These are phyloP conservation scores for Siniperca knerii DNA, from an alignment of 2,113 vertebrate species.

Conservation along the genomic window DNA sequence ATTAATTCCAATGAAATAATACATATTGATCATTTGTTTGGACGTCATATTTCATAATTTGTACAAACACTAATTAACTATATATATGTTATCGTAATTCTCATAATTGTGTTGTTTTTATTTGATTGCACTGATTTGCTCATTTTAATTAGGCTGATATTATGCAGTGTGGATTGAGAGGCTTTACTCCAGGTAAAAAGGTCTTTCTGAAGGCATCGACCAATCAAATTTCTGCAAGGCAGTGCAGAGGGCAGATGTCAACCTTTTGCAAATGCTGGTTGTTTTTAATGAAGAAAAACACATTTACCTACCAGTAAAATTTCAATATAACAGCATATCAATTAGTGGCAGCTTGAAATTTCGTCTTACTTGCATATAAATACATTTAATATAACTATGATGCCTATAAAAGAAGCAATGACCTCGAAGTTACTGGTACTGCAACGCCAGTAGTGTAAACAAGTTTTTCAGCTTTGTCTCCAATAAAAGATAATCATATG, in stretches of 20 bases:
- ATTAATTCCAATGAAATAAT: not conserved
- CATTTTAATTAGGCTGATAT: slow-evolving; percentile 5
- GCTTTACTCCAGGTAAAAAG: not conserved
- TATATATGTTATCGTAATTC: not conserved
- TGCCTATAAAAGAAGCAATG: not conserved
- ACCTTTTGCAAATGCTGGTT: not conserved
- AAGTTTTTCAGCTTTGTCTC: not conserved
- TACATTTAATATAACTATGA: not conserved
- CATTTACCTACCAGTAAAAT: not conserved
- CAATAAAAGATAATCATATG: not conserved
- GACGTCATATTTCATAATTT: not conserved
- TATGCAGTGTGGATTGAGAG: not conserved
- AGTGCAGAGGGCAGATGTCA: not conserved
- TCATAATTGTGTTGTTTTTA: slow-evolving; percentile 1
- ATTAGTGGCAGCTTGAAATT: not conserved
- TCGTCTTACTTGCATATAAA: not conserved
- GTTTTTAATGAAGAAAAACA: not conserved
- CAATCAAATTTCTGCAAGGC: not conserved
- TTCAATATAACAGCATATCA: not conserved
- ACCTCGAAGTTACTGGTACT: not conserved
- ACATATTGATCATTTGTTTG: not conserved
- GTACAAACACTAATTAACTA: slow-evolving; percentile 2
- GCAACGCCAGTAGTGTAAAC: not conserved
- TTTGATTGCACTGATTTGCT: not conserved
- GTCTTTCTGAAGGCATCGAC: not conserved